Evolutionary conservation across 2,888 invertebrate genomes (phyloP).

Genomic region (Norana najaformis): DNA sequence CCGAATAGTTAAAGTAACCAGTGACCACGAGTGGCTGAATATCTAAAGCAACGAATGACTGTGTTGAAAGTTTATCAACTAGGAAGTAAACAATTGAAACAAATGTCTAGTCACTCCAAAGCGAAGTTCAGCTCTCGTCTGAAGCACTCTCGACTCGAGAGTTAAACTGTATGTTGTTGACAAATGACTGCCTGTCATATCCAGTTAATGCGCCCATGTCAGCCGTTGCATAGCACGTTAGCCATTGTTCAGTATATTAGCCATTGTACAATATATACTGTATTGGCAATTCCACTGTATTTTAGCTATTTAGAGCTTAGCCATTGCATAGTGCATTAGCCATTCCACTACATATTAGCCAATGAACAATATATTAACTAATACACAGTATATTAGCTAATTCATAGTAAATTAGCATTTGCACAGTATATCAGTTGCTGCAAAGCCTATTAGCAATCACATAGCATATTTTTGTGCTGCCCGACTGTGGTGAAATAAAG

Average conservation of each 20-base stretch:
- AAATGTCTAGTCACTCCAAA: neutral
- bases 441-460: neutral
- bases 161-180: neutral
- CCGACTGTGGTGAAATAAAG: too few species aligned
- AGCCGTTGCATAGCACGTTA: neutral
- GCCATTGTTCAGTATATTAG: neutral
- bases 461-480: neutral
- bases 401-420: neutral
- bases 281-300: too few species aligned
- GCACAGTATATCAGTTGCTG: neutral
- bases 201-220: too few species aligned
- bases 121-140: neutral
- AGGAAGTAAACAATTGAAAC: neutral
- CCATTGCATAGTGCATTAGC: too few species aligned
- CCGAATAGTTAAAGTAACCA: neutral
- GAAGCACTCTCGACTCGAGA: neutral
- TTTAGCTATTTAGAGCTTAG: neutral
- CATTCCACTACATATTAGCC: too few species aligned
- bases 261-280: neutral
- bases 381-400: too few species aligned
- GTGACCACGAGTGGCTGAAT: neutral
- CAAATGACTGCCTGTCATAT: neutral
- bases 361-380: too few species aligned
- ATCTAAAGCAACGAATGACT: neutral
- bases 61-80: neutral